Conservation (phyloP, 1,140 invertebrate genomes). For the Trichomalopsis sarcophagae region DNA sequence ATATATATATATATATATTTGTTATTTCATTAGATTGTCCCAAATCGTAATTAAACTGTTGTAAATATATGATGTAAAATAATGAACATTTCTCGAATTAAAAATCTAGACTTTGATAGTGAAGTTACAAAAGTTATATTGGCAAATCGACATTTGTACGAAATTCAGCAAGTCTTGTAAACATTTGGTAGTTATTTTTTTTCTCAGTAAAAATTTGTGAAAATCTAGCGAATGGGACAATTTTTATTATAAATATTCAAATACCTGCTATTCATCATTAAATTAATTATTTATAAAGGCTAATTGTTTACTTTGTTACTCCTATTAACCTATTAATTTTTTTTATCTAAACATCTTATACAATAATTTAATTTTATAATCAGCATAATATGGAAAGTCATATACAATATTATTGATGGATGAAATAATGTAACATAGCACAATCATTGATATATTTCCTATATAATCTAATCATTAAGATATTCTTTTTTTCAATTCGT, state of each 20-base stretch:
- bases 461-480: conserved; percentile 62
- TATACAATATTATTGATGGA: conserved; percentile 64
- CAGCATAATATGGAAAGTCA: conserved; percentile 70
- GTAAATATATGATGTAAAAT: conserved; percentile 29
- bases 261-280: conserved; percentile 59
- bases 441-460: conserved; percentile 60
- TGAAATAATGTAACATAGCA: conserved; percentile 45
- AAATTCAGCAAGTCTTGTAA: conserved; percentile 36
- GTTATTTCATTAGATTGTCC: conserved; percentile 63
- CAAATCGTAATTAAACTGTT: conserved; percentile 28
- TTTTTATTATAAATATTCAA: conserved; percentile 68
- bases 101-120: neutral
- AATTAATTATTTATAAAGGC: conserved; percentile 67
- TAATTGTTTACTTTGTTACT: conserved; percentile 73
- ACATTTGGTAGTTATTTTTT: conserved; percentile 27
- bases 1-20: conserved; percentile 49
- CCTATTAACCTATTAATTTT: conserved; percentile 72
- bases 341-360: conserved; percentile 72
- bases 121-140: conserved; percentile 28
- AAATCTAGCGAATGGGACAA: conserved; percentile 70
- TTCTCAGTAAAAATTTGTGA: conserved; percentile 21
- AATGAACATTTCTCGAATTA: neutral
- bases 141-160: conserved; percentile 15
- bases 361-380: conserved; percentile 72
- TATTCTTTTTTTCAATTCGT: conserved; percentile 58